These are phyloP conservation scores for Microtus oregoni DNA, from an alignment of 2,113 vertebrate genomes.

Conservation along the genomic window DNA sequence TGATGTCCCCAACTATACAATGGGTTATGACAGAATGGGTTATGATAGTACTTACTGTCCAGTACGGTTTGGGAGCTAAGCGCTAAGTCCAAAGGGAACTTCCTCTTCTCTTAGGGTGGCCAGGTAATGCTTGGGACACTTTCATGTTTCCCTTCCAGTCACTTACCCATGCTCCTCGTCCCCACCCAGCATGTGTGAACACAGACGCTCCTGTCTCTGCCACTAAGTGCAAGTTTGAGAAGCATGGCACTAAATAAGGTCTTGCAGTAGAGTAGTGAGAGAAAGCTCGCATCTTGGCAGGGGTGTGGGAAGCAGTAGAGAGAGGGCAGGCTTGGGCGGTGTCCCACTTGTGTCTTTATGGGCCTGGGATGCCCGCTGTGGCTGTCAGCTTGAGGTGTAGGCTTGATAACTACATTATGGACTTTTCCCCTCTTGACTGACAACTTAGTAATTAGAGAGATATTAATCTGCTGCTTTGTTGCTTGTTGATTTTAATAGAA, in stretches of 20 bases:
- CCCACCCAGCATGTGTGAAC: neutral
- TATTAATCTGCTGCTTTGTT: constrained; percentile 29
- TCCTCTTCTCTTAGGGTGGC: neutral
- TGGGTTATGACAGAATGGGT: neutral
- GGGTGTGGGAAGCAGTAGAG: too few species aligned
- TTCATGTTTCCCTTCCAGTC: neutral
- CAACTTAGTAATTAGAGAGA: constrained; percentile 67
- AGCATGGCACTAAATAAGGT: neutral
- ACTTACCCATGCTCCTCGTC: neutral
- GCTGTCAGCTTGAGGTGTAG: neutral
- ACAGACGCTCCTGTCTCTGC: neutral
- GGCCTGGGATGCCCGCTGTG: neutral
- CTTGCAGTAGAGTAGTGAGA: rapidly evolving
- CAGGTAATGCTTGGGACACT: neutral
- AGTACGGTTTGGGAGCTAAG: neutral
- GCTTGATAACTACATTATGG: constrained; percentile 47
- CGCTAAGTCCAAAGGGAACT: neutral
- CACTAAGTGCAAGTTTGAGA: neutral
- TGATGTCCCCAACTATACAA: neutral
- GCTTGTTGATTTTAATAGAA: constrained; percentile 66
- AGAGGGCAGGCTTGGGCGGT: neutral
- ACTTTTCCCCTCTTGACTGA: constrained; percentile 49
- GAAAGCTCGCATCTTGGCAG: neutral
- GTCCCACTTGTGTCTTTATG: neutral
- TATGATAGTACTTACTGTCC: neutral